Evolutionary conservation across 92 coral and sea anemone genomes (phyloP).

Genomic region (Palythoa grandiflora): DNA sequence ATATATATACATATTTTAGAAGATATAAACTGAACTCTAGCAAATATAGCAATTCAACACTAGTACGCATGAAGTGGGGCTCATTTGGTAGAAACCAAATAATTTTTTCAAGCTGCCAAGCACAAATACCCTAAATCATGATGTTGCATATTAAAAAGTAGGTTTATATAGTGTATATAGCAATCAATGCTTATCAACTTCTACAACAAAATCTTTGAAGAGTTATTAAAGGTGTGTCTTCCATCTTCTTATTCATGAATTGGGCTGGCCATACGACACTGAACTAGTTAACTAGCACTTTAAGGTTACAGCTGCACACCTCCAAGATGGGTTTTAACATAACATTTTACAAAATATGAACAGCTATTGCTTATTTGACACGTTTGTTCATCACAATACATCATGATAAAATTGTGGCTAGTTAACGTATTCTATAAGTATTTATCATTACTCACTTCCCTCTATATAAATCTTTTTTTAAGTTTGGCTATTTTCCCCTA

Average conservation of each 20-base stretch:
- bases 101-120: slow-evolving; percentile 11
- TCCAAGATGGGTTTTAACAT: too few relatives aligned
- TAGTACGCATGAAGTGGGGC: slow-evolving; percentile 6
- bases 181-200: background rate
- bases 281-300: too few relatives aligned
- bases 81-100: background rate
- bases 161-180: slow-evolving; percentile 20
- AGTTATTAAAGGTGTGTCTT: background rate
- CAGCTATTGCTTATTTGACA: too few relatives aligned
- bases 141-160: background rate
- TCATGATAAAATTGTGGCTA: too few relatives aligned
- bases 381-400: too few relatives aligned
- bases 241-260: background rate
- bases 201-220: background rate
- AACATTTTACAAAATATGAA: too few relatives aligned
- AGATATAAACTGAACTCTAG: slow-evolving; percentile 15
- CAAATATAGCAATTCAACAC: slow-evolving; percentile 12
- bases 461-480: too few relatives aligned
- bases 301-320: too few relatives aligned
- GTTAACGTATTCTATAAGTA: too few relatives aligned
- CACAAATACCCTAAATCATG: background rate
- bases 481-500: too few relatives aligned
- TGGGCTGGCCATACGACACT: too few relatives aligned
- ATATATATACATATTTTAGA: slow-evolving; percentile 38
- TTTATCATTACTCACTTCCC: too few relatives aligned